Base-by-base conservation (phyloP, 2,888 invertebrate species). In the Metalampra italica region DNA sequence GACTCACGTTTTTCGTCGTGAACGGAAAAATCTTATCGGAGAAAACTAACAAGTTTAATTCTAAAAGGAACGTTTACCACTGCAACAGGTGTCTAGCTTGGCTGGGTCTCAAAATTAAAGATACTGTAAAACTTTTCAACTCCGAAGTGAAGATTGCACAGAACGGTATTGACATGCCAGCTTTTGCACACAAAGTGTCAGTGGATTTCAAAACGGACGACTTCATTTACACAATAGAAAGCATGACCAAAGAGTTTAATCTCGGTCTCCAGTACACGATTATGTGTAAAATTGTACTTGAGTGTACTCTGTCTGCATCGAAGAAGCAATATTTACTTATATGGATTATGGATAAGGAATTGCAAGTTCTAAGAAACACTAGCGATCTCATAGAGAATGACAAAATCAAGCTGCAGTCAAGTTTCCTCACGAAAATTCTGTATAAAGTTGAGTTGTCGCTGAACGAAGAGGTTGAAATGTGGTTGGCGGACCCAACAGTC, bases 291-390 rank as follows among this genome's bases (percentile, higher is more conserved):
- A 74, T 92, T 37, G 73, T 92, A 29, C 65, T 93, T 32, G 87
- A 85, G 71, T 91, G 90, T 59, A 75, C 78, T 30, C 62, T 86
- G 47, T 78, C 88, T 0, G 65, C 82, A 0, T 62, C 69, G 13
- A 78, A 83, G 34, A 89, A 78, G 47, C 89, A 92, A 57, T 91
- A 86, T 66, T 54, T 93, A 29, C 71, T 92, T 1, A 72, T 93
- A 41, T 92, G 92, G 92, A 77, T 93, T 1, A 86, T 93, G 73
- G 93, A 93, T 62, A 92, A 91, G 60, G 87, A 91, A 51, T 71
- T 93, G 11, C 84, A 91, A 66, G 79, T 92, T 11, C 64, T 91
- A 11, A 75, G 78, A 51, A 79, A 80, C 42, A 73, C 52, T 37
- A 68, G 68, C 7, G 69, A 76, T 5, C 55, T 57, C 29, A 74